Conservation (phyloP, 2,797 vertebrate species). For the Pipistrellus pygmaeus region DNA sequence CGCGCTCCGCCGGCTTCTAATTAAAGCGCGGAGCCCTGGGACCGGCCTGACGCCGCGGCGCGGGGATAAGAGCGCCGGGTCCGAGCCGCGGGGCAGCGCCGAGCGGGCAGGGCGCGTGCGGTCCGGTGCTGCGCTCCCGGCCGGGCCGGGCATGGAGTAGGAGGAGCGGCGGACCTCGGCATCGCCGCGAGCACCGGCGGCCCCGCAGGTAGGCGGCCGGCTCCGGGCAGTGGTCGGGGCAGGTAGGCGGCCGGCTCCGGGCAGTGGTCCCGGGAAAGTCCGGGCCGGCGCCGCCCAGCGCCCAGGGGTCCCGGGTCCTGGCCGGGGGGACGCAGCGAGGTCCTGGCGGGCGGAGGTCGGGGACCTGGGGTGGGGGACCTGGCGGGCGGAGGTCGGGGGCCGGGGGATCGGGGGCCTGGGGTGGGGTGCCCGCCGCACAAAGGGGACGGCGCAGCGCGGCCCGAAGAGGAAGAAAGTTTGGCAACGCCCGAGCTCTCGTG, state of each 20-base stretch:
- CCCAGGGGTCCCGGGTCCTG: not conserved
- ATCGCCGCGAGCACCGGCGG: not conserved
- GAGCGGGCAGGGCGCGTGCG: not conserved
- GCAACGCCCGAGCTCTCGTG: not conserved
- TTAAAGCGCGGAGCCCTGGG: slow-evolving; percentile 87
- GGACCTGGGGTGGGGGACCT: too few relatives aligned
- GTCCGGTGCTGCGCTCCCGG: slow-evolving; percentile 77
- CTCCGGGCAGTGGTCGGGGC: not conserved
- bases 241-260: slow-evolving; percentile 60
- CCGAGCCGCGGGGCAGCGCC: slow-evolving; percentile 65
- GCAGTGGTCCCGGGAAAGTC: not conserved
- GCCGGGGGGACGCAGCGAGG: too few relatives aligned
- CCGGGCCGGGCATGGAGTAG: slow-evolving; percentile 76
- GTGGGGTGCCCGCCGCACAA: not conserved
- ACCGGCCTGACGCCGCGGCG: slow-evolving; percentile 88
- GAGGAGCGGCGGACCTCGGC: slow-evolving; percentile 36
- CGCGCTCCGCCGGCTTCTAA: slow-evolving; percentile 87
- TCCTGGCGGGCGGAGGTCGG: not conserved
- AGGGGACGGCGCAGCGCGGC: not conserved
- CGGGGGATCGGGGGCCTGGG: not conserved
- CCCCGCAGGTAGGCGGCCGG: slow-evolving; percentile 68
- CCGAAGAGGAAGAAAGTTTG: not conserved
- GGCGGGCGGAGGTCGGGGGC: not conserved
- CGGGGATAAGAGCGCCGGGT: slow-evolving; percentile 88
- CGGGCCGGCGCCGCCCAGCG: not conserved